A percentile compares a stretch with the other conserved stretches of the same genome.
phyloP scores from a whole-genome alignment of 2,113 vertebrate species.

The Furnarius figulus region DNA sequence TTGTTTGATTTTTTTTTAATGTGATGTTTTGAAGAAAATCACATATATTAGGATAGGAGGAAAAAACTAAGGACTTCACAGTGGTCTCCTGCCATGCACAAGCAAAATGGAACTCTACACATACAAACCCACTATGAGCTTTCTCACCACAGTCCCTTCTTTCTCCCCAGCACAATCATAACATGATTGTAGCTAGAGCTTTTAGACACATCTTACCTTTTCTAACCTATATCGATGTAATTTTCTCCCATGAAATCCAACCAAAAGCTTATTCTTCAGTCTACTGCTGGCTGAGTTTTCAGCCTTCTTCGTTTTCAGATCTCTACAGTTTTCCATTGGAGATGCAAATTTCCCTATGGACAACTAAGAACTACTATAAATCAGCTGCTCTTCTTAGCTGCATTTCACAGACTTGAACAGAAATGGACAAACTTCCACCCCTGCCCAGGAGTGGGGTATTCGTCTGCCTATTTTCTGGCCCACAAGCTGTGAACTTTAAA shows the following conservation, averaged over 20 bases:
- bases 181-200: neutral
- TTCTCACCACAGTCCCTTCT: neutral
- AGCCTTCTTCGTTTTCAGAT: neutral
- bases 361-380: neutral
- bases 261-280: neutral
- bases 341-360: neutral
- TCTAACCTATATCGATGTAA: neutral
- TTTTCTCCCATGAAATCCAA: neutral
- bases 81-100: neutral
- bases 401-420: neutral
- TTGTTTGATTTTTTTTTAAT: neutral
- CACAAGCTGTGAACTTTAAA: neutral
- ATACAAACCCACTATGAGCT: rapidly evolving
- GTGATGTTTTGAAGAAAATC: neutral
- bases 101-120: neutral
- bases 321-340: neutral
- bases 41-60: neutral
- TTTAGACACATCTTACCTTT: neutral
- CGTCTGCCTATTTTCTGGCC: neutral
- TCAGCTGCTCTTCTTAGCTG: neutral
- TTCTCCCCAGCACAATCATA: neutral
- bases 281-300: neutral
- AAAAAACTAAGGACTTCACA: neutral
- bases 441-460: neutral
- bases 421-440: neutral